Evolutionary conservation across 2,888 invertebrate genomes (phyloP).

Genomic region (Patella pellucida): DNA sequence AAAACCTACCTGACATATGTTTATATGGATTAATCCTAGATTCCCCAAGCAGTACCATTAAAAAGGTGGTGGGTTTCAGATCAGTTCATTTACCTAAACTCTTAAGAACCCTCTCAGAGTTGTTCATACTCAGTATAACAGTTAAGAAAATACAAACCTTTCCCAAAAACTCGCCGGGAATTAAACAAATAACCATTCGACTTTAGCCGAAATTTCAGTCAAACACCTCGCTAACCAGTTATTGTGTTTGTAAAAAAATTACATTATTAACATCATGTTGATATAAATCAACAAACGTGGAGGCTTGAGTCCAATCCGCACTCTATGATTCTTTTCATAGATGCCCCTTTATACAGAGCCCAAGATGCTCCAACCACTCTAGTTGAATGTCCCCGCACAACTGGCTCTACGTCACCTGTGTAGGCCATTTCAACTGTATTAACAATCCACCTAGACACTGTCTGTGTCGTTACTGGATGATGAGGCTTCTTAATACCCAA

Average conservation of each 20-base stretch:
- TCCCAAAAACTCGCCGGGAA: constrained; percentile 3
- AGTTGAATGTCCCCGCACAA: neutral
- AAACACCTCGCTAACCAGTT: neutral
- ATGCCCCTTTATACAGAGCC: constrained; percentile 2
- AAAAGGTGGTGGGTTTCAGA: no score
- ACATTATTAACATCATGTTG: neutral
- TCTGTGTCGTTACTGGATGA: neutral
- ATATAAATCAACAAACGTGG: neutral
- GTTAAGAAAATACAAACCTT: neutral
- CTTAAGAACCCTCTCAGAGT: neutral
- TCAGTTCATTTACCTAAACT: neutral
- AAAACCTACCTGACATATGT: constrained; percentile 2
- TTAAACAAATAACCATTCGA: neutral
- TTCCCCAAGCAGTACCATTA: constrained; percentile 2
- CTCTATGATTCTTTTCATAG: neutral
- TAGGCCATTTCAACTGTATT: neutral
- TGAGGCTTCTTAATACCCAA: neutral
- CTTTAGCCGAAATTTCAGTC: neutral
- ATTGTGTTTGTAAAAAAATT: neutral
- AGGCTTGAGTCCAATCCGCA: constrained; percentile 1
- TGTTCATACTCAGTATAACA: neutral
- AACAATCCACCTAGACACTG: constrained; percentile 1
- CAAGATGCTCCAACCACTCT: neutral
- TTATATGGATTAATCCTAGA: constrained; percentile 1
- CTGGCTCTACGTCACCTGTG: neutral